Evolutionary conservation across 2,797 vertebrate species (phyloP).

Genomic region (Okamejei kenojei): DNA sequence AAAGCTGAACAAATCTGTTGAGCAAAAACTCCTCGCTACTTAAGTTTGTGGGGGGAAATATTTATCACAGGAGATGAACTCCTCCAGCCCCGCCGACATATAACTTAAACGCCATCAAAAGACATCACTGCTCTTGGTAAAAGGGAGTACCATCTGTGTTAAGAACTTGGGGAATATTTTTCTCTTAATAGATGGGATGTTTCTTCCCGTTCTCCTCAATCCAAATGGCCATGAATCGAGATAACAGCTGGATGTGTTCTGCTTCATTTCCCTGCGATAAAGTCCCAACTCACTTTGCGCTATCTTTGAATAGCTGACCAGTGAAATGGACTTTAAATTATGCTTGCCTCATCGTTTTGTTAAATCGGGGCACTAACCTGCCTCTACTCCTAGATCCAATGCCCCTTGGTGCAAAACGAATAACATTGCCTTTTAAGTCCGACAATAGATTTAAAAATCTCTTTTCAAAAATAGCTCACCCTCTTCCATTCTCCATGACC

Average conservation of each 20-base stretch:
- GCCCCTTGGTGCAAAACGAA: no score
- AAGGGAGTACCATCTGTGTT: background rate
- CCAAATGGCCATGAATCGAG: background rate
- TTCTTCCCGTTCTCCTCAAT: background rate
- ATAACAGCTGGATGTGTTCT: background rate
- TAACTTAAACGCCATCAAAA: background rate
- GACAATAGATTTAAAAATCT: background rate
- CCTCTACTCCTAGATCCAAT: background rate
- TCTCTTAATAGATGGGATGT: background rate
- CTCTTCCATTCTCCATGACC: background rate
- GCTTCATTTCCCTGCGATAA: background rate
- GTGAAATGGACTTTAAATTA: background rate
- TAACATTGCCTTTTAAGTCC: background rate
- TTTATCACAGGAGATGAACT: background rate
- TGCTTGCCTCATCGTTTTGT: background rate
- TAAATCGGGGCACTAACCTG: background rate
- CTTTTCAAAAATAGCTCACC: background rate
- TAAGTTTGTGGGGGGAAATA: background rate
- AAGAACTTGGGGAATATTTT: conserved; percentile 7
- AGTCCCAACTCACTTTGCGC: background rate
- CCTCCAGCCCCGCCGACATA: background rate
- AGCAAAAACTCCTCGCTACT: background rate
- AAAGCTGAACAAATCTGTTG: background rate
- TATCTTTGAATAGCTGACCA: background rate
- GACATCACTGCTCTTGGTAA: background rate